These are phyloP conservation scores for Bradypodion ventrale DNA, from an alignment of 2,797 vertebrate species.

Conservation along the genomic window DNA sequence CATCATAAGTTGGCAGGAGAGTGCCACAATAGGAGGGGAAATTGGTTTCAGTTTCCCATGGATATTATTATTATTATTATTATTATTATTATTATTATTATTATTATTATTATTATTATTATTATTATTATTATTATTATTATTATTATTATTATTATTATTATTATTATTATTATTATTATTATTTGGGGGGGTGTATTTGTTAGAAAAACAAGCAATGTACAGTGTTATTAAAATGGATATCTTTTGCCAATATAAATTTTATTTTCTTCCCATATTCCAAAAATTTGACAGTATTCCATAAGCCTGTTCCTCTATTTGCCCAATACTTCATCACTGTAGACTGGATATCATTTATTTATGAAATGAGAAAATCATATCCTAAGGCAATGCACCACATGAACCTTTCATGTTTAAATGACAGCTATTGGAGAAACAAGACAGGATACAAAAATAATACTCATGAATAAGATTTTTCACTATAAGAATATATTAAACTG, in stretches of 20 bases:
- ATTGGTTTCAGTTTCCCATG: too few relatives aligned
- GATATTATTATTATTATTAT: too few relatives aligned
- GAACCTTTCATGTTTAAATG: slow-evolving; percentile 70
- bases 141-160: too few relatives aligned
- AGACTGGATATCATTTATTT: slow-evolving; percentile 66
- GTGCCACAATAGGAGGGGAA: too few relatives aligned
- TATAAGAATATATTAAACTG: slow-evolving; percentile 58
- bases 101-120: too few relatives aligned
- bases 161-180: too few relatives aligned
- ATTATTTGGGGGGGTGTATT: too few relatives aligned
- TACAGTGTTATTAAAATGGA: slow-evolving; percentile 19
- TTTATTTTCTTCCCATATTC: slow-evolving; percentile 55
- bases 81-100: too few relatives aligned
- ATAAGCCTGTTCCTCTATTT: slow-evolving; percentile 45
- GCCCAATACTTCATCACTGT: slow-evolving; percentile 46
- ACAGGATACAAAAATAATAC: slow-evolving; percentile 61
- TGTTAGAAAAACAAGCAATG: too few relatives aligned
- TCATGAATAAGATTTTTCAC: slow-evolving; percentile 51
- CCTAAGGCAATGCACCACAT: slow-evolving; percentile 57
- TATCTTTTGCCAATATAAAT: slow-evolving; percentile 28
- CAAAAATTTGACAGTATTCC: slow-evolving; percentile 36
- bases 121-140: too few relatives aligned
- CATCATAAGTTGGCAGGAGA: too few relatives aligned
- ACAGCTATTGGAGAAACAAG: slow-evolving; percentile 64
- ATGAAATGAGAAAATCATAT: slow-evolving; percentile 64